Percentiles rank a stretch among this genome's conserved stretches.
phyloP scores from a whole-genome alignment of 2,113 vertebrate genomes.

The Kobus ellipsiprymnus region DNA sequence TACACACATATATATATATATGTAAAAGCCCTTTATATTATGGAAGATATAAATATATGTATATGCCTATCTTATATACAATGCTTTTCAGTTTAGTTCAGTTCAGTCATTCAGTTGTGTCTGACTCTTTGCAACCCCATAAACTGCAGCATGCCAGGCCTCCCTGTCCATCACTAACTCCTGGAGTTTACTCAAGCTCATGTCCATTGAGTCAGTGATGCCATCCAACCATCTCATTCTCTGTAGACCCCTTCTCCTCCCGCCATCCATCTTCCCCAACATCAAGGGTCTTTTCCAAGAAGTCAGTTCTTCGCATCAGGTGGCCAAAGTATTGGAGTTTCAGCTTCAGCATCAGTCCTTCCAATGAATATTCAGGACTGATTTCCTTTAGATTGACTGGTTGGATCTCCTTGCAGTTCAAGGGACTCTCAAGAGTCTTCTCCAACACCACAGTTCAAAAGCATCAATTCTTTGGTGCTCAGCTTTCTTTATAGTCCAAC shows the following conservation, averaged over 20 bases:
- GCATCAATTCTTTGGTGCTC: neutral
- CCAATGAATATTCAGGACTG: neutral
- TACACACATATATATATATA: neutral
- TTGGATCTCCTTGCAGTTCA: neutral
- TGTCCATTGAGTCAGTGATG: neutral
- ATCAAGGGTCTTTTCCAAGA: neutral
- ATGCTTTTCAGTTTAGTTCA: neutral
- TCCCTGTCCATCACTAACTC: neutral
- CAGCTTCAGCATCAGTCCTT: neutral
- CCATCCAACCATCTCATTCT: neutral
- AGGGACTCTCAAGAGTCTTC: neutral
- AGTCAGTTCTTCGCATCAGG: neutral
- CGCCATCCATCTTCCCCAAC: neutral
- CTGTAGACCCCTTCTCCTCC: neutral
- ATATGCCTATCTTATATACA: neutral
- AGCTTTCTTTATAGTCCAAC: neutral
- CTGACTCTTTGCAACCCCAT: rapidly evolving
- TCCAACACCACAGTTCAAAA: neutral
- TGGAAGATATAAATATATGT: neutral
- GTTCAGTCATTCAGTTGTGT: neutral
- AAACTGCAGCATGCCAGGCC: neutral
- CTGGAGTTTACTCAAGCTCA: neutral
- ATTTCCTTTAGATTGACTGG: neutral
- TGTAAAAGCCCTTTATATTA: neutral
- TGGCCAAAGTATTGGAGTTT: neutral